Evolutionary conservation across 2,113 vertebrate species (phyloP).

Genomic region (Machaerirhynchus nigripectus): DNA sequence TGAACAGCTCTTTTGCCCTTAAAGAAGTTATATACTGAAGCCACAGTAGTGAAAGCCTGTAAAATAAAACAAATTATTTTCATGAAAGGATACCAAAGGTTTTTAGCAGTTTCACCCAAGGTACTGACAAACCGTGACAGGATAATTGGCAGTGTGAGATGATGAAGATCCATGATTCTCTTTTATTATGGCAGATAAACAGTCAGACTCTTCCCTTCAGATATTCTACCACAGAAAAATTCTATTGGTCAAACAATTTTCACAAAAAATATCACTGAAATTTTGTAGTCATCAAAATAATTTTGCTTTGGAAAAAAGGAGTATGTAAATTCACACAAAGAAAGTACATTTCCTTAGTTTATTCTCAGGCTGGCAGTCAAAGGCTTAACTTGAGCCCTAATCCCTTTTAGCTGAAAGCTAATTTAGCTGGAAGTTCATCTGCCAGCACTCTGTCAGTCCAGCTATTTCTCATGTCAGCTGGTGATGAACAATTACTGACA

Average conservation of each 20-base stretch:
- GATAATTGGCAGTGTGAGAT: background rate
- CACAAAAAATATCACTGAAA: background rate
- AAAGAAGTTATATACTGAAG: background rate
- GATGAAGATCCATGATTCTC: background rate
- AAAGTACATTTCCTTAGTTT: background rate
- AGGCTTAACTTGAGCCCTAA: conserved; percentile 33
- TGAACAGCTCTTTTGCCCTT: background rate
- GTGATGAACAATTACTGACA: conserved; percentile 60
- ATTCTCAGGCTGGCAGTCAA: background rate
- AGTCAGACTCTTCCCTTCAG: background rate
- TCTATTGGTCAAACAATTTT: background rate
- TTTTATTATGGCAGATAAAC: background rate
- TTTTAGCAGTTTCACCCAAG: background rate
- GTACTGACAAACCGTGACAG: background rate
- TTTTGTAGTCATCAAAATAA: background rate
- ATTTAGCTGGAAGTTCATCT: conserved; percentile 42
- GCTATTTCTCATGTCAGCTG: conserved; percentile 39
- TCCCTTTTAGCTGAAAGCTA: conserved; percentile 39
- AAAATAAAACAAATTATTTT: background rate
- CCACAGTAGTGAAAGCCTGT: background rate
- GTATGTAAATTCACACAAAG: background rate
- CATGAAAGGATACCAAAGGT: background rate
- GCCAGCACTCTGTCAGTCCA: conserved; percentile 3
- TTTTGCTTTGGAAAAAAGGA: background rate
- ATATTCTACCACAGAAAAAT: background rate